Percentiles rank a stretch among this genome's conserved stretches.
These are phyloP conservation scores for Drosophila atripex DNA, from an alignment of 2,888 invertebrate genomes.

Conservation along the genomic window DNA sequence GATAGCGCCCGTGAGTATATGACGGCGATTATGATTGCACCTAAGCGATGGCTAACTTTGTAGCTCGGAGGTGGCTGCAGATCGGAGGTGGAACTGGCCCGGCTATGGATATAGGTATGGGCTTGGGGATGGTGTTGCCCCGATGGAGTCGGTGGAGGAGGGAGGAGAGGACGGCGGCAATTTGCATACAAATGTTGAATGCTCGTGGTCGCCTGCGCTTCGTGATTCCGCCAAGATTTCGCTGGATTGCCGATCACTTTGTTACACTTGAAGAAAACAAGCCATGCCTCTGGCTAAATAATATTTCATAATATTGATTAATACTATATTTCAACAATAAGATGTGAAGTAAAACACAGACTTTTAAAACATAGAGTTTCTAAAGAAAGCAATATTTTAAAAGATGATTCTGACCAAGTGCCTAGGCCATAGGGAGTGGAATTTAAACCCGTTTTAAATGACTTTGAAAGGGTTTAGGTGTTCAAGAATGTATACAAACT, in stretches of 20 bases:
- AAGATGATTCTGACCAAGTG: neutral
- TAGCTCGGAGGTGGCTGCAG: constrained; percentile 1
- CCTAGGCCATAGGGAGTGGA: neutral
- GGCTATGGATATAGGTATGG: neutral
- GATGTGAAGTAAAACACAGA: no score
- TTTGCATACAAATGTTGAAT: constrained; percentile 79
- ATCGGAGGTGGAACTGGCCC: constrained; percentile 1
- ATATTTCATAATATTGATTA: neutral
- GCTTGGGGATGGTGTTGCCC: neutral
- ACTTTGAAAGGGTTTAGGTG: neutral
- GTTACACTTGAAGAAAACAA: constrained; percentile 18
- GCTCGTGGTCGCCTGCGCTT: constrained; percentile 76
- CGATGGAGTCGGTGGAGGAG: constrained; percentile 20
- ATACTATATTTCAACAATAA: neutral
- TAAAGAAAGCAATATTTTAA: no score
- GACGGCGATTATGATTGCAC: constrained; percentile 76
- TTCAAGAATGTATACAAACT: neutral
- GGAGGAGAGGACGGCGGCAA: constrained; percentile 46
- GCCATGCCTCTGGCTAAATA: neutral
- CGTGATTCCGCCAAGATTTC: constrained; percentile 71
- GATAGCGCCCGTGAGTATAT: constrained; percentile 66
- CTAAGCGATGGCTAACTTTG: constrained; percentile 49
- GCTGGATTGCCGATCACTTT: constrained; percentile 33
- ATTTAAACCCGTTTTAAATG: no score
- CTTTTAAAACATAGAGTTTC: no score